A percentile compares a stretch with the other conserved stretches of the same genome.
Conservation (phyloP, 1,140 invertebrate genomes). For the Zaprionus ghesquierei region DNA sequence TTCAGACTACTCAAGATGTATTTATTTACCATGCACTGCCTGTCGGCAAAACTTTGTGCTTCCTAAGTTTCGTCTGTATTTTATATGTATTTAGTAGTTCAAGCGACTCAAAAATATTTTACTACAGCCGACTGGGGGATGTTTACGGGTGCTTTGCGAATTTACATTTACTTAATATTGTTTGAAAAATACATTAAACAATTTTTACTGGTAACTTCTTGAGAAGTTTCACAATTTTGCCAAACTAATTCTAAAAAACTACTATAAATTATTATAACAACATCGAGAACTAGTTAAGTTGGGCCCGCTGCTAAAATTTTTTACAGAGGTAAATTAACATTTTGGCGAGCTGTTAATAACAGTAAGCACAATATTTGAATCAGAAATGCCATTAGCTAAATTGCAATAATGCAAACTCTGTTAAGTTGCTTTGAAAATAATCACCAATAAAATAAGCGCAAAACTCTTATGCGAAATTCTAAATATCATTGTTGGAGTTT, state of each 20-base stretch:
- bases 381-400: neutral
- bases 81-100: slow-evolving; percentile 2
- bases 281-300: slow-evolving; percentile 33
- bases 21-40: slow-evolving; percentile 29
- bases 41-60: slow-evolving; percentile 6
- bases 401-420: neutral
- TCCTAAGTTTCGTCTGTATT: neutral
- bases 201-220: neutral
- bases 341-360: slow-evolving; percentile 9
- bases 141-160: slow-evolving; percentile 1
- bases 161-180: slow-evolving; percentile 9
- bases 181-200: slow-evolving; percentile 7
- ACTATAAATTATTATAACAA: slow-evolving; percentile 33
- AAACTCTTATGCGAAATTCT: too few relatives aligned
- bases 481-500: too few relatives aligned
- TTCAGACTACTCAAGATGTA: neutral
- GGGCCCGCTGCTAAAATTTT: neutral
- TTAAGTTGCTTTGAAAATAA: neutral
- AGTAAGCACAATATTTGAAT: neutral
- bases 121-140: slow-evolving; percentile 1
- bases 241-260: slow-evolving; percentile 34
- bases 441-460: too few relatives aligned
- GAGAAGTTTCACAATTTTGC: slow-evolving; percentile 26
- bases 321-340: slow-evolving; percentile 5
- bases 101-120: slow-evolving; percentile 5